phyloP scores from a whole-genome alignment of 2,797 vertebrate species.

The Crenuchus spilurus region DNA sequence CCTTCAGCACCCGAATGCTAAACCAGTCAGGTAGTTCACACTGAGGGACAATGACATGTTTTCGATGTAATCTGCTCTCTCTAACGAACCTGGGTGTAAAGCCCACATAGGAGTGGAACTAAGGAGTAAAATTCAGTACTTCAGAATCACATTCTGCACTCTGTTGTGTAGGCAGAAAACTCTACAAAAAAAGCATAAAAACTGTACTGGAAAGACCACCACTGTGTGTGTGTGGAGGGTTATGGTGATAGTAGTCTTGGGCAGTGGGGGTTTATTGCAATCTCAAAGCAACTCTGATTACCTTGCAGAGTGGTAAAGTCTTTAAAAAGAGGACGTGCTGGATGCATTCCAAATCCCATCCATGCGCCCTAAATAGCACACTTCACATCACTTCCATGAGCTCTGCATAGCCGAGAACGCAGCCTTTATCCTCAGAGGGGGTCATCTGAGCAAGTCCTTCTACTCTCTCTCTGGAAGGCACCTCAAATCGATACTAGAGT shows the following conservation, averaged over 20 bases:
- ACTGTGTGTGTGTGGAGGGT: not conserved
- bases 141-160: not conserved
- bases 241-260: slow-evolving; percentile 18
- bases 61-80: not conserved
- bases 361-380: slow-evolving; percentile 25
- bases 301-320: slow-evolving; percentile 24
- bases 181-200: not conserved
- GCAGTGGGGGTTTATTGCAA: slow-evolving; percentile 36
- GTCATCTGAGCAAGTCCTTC: slow-evolving; percentile 9
- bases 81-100: not conserved
- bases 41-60: not conserved
- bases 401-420: not conserved
- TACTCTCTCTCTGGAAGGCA: slow-evolving; percentile 27
- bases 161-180: not conserved
- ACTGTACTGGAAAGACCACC: not conserved
- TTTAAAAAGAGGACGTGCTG: slow-evolving; percentile 4
- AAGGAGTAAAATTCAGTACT: not conserved
- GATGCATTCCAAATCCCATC: slow-evolving; percentile 34
- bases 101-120: too few species aligned
- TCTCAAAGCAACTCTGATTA: slow-evolving; percentile 47
- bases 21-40: not conserved
- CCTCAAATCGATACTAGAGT: slow-evolving; percentile 39
- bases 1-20: not conserved
- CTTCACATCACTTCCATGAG: not conserved
- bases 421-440: slow-evolving; percentile 18